Evolutionary conservation across 2,888 invertebrate species (phyloP).

Genomic region (Gortyna flavago): DNA sequence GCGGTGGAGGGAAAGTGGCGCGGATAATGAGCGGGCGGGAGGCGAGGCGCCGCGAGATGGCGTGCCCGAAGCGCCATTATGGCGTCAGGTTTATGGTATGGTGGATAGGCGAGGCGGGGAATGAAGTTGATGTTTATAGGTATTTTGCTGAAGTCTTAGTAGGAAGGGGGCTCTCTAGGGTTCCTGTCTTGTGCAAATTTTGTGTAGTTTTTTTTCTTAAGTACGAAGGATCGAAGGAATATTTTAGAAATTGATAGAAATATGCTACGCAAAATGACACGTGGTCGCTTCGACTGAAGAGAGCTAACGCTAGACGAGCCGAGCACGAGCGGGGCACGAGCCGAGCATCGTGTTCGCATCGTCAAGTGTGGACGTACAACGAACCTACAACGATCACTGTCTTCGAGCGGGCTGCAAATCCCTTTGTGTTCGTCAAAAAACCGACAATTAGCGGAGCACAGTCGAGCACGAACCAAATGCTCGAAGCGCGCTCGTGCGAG

Average conservation of each 20-base stretch:
- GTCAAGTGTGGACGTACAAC: too few species aligned
- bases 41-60: constrained; percentile 64
- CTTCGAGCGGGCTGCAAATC: too few species aligned
- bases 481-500: too few species aligned
- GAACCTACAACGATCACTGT: too few species aligned
- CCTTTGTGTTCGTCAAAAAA: too few species aligned
- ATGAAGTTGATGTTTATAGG: constrained; percentile 8
- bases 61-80: constrained; percentile 60
- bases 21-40: constrained; percentile 76
- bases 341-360: too few species aligned
- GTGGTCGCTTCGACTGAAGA: not conserved
- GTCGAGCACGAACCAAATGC: too few species aligned
- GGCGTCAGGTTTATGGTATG: constrained; percentile 34
- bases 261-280: not conserved
- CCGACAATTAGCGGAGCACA: too few species aligned
- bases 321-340: too few species aligned
- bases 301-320: too few species aligned
- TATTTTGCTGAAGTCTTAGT: constrained; percentile 8
- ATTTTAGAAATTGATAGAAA: not conserved
- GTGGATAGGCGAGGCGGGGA: constrained; percentile 32
- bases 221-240: not conserved
- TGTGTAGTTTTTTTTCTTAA: not conserved
- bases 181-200: not conserved
- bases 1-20: constrained; percentile 67
- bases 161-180: not conserved